These are phyloP conservation scores for Corbicula japonica DNA, from an alignment of 2,888 invertebrate species.

Conservation along the genomic window DNA sequence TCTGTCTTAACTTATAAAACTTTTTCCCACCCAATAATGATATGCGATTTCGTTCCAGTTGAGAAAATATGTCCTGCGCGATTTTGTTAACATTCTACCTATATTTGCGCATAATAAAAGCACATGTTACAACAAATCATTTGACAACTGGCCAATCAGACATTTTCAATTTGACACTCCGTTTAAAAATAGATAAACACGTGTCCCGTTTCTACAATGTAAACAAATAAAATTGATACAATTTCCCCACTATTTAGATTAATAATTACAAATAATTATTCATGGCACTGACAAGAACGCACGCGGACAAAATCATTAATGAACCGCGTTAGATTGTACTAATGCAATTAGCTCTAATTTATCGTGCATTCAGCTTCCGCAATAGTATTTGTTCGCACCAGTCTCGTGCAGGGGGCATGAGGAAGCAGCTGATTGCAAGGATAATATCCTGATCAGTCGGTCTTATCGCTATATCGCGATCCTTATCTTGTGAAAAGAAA, in stretches of 20 bases:
- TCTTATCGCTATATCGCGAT: conserved; percentile 23
- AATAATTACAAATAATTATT: conserved; percentile 34
- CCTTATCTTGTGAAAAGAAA: conserved; percentile 16
- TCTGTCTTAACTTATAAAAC: conserved; percentile 26
- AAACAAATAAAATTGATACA: conserved; percentile 29
- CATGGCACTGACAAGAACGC: conserved; percentile 53
- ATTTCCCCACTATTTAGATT: conserved; percentile 10
- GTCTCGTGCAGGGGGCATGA: conserved; percentile 29
- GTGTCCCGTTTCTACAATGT: conserved; percentile 28
- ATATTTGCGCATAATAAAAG: conserved; percentile 77
- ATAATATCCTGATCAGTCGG: conserved; percentile 31
- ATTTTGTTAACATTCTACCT: conserved; percentile 62
- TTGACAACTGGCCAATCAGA: conserved; percentile 55
- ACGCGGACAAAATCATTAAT: not conserved
- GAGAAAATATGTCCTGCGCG: conserved; percentile 68
- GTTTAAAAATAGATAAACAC: conserved; percentile 30
- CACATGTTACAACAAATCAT: conserved; percentile 70
- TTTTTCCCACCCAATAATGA: conserved; percentile 42
- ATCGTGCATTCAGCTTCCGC: conserved; percentile 9
- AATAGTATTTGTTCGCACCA: not conserved
- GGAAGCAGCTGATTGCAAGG: too few species aligned
- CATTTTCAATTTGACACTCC: conserved; percentile 30
- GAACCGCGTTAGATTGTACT: conserved; percentile 19
- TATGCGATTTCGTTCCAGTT: conserved; percentile 42
- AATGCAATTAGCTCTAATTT: conserved; percentile 33